Conservation (phyloP, 2,113 vertebrate genomes). For the Brachypteracias leptosomus region DNA sequence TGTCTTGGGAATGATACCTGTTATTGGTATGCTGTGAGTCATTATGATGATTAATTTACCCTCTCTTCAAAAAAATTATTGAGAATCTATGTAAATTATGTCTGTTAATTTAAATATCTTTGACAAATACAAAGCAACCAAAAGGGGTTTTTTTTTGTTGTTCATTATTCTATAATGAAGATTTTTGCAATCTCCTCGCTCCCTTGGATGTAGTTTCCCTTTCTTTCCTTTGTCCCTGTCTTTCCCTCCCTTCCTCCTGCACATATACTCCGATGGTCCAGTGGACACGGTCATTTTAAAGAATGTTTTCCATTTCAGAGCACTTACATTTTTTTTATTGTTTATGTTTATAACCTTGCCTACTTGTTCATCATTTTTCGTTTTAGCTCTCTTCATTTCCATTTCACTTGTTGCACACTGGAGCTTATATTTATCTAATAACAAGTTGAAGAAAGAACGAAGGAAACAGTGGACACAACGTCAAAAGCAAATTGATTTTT, state of each 20-base stretch:
- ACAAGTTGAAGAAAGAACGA: not conserved
- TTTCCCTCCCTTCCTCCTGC: constrained; percentile 45
- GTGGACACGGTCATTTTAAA: constrained; percentile 29
- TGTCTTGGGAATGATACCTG: not conserved
- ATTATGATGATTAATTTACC: not conserved
- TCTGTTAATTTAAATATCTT: not conserved
- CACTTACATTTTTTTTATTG: not conserved
- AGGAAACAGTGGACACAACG: not conserved
- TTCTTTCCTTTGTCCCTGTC: constrained; percentile 34
- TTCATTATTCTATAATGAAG: accelerated
- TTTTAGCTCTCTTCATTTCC: not conserved
- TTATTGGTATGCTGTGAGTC: not conserved
- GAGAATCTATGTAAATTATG: not conserved
- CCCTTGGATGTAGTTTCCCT: not conserved
- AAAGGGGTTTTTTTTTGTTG: not conserved
- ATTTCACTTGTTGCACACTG: not conserved
- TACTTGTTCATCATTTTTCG: not conserved
- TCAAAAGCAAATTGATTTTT: not conserved
- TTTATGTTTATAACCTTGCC: constrained; percentile 27
- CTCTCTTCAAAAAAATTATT: not conserved
- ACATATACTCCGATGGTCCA: not conserved
- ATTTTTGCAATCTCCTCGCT: not conserved
- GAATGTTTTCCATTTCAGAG: constrained; percentile 11
- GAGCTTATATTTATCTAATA: not conserved
- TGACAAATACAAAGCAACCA: not conserved